phyloP scores from a whole-genome alignment of 2,113 vertebrate genomes.

The Limanda limanda region DNA sequence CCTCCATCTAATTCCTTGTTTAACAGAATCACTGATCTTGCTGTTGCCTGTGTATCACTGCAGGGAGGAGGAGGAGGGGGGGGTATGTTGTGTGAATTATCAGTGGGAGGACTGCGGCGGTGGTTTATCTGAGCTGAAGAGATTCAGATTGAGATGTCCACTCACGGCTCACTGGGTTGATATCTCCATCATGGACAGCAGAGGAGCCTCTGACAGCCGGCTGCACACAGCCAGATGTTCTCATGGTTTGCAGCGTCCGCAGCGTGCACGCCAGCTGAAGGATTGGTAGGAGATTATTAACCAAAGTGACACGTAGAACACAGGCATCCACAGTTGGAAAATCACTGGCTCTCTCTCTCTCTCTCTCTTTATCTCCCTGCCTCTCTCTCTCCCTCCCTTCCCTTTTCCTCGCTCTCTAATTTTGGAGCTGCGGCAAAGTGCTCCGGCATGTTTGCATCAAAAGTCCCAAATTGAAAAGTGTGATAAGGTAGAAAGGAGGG shows the following conservation, averaged over 20 bases:
- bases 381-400: constrained; percentile 35
- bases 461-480: constrained; percentile 70
- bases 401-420: constrained; percentile 42
- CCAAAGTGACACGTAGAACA: constrained; percentile 83
- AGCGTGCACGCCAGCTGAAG: constrained; percentile 80
- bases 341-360: constrained; percentile 50
- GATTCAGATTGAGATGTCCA: constrained; percentile 83
- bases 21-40: constrained; percentile 48
- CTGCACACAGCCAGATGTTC: constrained; percentile 86
- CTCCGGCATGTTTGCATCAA: constrained; percentile 64
- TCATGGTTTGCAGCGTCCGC: constrained; percentile 81
- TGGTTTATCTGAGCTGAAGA: constrained; percentile 67
- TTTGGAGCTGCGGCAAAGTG: constrained; percentile 63
- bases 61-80: not conserved
- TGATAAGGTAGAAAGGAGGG: constrained; percentile 58
- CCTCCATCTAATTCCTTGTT: constrained; percentile 66
- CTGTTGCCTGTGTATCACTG: constrained; percentile 30
- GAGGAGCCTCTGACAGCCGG: constrained; percentile 84
- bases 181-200: constrained; percentile 85
- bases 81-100: constrained; percentile 76
- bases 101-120: constrained; percentile 63
- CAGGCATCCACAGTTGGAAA: constrained; percentile 59
- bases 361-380: constrained; percentile 30
- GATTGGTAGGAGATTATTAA: constrained; percentile 85
- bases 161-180: constrained; percentile 84